Evolutionary conservation across 2,797 vertebrate genomes (phyloP).

Genomic region (Urophycis tenuis): DNA sequence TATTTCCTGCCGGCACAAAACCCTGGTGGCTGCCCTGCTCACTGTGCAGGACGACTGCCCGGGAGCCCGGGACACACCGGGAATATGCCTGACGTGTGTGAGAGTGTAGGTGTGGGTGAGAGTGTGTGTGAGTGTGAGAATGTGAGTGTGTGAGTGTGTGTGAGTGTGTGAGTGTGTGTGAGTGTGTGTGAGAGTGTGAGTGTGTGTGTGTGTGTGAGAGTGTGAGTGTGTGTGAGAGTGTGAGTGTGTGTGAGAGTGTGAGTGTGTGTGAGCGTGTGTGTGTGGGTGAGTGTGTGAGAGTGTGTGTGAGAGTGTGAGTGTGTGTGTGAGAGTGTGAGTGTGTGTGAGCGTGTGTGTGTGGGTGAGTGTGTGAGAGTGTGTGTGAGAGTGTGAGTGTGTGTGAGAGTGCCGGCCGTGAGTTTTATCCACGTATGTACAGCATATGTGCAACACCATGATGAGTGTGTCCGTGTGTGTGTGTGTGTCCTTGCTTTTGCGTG

Average conservation of each 20-base stretch:
- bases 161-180: neutral
- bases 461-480: constrained; percentile 1
- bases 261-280: neutral
- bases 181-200: neutral
- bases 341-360: too few species aligned
- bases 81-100: neutral
- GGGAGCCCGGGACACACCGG: constrained; percentile 17
- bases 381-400: neutral
- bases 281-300: neutral
- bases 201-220: neutral
- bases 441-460: neutral
- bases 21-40: constrained; percentile 17
- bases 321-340: too few species aligned
- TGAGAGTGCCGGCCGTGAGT: neutral
- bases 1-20: constrained; percentile 61
- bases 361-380: too few species aligned
- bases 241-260: too few species aligned
- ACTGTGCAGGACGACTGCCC: neutral
- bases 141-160: too few species aligned
- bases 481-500: neutral
- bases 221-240: neutral
- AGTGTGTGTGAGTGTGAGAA: too few species aligned
- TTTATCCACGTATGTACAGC: neutral
- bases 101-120: too few species aligned
- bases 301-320: too few species aligned